phyloP scores from a whole-genome alignment of 2,888 invertebrate genomes.

The Phortica okadai region DNA sequence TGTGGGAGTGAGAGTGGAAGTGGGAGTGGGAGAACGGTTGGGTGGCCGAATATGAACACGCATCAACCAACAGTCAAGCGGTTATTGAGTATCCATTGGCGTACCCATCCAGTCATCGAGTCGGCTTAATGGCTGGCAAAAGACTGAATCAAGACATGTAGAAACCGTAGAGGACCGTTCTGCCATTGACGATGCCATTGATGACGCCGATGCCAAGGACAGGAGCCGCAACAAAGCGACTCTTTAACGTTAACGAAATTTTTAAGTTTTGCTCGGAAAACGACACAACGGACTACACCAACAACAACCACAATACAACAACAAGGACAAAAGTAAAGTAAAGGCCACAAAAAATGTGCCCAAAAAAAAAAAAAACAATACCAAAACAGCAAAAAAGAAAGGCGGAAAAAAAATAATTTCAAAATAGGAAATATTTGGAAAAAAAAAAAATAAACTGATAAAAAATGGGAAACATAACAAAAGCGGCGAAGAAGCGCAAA shows the following conservation, averaged over 20 bases:
- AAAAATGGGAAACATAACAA: neutral
- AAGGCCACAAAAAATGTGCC: neutral
- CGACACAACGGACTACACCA: no score
- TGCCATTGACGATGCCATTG: no score
- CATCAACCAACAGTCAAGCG: no score
- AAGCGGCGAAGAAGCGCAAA: neutral
- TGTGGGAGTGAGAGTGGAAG: neutral
- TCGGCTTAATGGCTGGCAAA: no score
- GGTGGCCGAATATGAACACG: no score
- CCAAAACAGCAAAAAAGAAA: neutral
- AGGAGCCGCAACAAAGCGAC: conserved; percentile 20
- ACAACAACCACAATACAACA: neutral
- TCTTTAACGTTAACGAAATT: conserved; percentile 20
- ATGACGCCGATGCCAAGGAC: neutral
- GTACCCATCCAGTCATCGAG: no score
- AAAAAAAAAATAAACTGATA: neutral
- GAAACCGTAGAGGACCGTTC: no score
- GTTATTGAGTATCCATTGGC: no score
- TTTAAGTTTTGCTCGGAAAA: conserved; percentile 22
- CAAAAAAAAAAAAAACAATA: neutral
- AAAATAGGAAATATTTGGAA: neutral
- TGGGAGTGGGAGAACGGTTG: neutral
- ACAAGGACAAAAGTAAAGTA: neutral
- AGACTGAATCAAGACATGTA: no score
- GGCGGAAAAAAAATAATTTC: neutral